A percentile compares a stretch with the other conserved stretches of the same genome.
Evolutionary conservation across 2,113 vertebrate genomes (phyloP).

Genomic region (Rhabdomys dilectus): DNA sequence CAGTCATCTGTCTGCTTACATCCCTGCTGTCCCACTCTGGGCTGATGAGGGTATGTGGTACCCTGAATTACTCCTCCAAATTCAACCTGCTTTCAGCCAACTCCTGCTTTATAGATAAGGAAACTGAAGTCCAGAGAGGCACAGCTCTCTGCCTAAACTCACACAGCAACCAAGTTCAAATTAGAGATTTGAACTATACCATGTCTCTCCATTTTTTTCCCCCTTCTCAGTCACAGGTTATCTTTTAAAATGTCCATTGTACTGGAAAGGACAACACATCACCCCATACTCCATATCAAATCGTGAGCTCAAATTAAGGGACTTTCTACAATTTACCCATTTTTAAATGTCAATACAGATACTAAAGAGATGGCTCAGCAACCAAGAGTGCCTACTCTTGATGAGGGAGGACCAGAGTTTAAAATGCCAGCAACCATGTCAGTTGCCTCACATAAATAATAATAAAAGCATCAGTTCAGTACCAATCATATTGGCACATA

Average conservation of each 20-base stretch:
- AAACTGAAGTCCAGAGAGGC: slow-evolving; percentile 4
- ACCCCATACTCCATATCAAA: not conserved
- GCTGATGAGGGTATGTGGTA: too few relatives aligned
- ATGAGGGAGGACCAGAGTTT: not conserved
- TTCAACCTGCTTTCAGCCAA: not conserved
- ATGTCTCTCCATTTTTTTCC: not conserved
- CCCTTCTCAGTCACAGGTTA: not conserved
- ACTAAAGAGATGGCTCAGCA: too few relatives aligned
- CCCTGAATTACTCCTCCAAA: fast-evolving
- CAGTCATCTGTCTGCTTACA: not conserved
- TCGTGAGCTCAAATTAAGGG: not conserved
- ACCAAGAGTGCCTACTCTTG: not conserved
- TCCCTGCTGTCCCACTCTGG: not conserved
- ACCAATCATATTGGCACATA: too few relatives aligned
- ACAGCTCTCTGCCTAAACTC: not conserved
- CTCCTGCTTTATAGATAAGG: not conserved
- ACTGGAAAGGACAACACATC: not conserved
- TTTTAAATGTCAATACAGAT: not conserved
- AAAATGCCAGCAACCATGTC: not conserved
- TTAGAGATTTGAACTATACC: not conserved
- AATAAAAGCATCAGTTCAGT: not conserved
- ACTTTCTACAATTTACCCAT: not conserved
- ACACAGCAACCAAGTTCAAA: not conserved
- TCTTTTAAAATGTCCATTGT: not conserved
- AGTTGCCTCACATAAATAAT: not conserved